A percentile compares a stretch with the other conserved stretches of the same genome.
Conservation (phyloP, 2,888 invertebrate species). For the Altica lythri region DNA sequence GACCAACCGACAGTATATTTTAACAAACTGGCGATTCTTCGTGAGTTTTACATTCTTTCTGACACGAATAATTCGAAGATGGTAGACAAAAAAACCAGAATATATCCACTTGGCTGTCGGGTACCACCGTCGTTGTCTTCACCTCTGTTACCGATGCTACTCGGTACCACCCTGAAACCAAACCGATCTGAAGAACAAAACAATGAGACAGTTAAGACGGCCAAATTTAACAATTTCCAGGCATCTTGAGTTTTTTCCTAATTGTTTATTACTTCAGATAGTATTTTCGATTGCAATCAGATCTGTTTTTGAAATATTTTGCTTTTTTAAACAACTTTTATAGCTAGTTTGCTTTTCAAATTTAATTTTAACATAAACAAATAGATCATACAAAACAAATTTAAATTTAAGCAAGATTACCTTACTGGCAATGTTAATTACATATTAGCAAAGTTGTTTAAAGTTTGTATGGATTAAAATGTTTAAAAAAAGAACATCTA, state of each 20-base stretch:
- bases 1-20: conserved; percentile 40
- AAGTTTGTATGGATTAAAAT: too few species aligned
- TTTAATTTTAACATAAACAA: too few species aligned
- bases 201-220: conserved; percentile 28
- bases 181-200: conserved; percentile 28
- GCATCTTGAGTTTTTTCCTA: conserved; percentile 24
- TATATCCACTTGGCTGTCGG: conserved; percentile 51
- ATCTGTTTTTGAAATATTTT: too few species aligned
- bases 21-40: conserved; percentile 44
- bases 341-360: too few species aligned
- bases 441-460: too few species aligned
- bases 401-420: too few species aligned
- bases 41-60: conserved; percentile 55
- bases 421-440: too few species aligned
- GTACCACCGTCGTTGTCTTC: conserved; percentile 56
- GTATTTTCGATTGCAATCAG: too few species aligned
- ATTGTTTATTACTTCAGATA: conserved; percentile 22
- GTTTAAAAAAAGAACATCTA: too few species aligned
- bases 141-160: conserved; percentile 43
- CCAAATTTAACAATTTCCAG: conserved; percentile 29
- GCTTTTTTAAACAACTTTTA: too few species aligned
- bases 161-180: conserved; percentile 48
- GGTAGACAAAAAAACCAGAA: conserved; percentile 52
- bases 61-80: conserved; percentile 56
- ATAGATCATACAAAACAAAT: too few species aligned